These are phyloP conservation scores for Montipora capricornis DNA, from an alignment of 64 coral and sea anemone genomes.

Conservation along the genomic window DNA sequence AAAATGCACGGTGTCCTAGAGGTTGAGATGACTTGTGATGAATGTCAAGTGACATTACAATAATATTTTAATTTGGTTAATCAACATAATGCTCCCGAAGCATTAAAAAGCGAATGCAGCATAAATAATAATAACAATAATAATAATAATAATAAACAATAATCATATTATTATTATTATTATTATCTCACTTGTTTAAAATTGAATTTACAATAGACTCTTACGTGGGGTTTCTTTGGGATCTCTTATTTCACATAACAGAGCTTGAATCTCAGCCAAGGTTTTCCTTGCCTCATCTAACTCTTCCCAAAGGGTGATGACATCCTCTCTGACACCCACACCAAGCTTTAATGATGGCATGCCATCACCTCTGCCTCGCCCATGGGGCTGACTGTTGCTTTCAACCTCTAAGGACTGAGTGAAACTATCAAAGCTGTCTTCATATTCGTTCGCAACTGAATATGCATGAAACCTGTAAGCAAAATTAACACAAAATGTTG, in stretches of 20 bases:
- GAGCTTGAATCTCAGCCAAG: conserved; percentile 91
- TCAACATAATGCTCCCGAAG: too few relatives aligned
- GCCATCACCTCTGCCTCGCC: conserved; percentile 84
- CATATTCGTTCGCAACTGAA: conserved; percentile 82
- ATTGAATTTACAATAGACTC: background rate
- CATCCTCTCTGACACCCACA: conserved; percentile 95
- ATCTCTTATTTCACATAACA: conserved; percentile 84
- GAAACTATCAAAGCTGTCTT: conserved; percentile 82
- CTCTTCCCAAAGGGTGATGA: conserved; percentile 93
- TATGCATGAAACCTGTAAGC: conserved; percentile 87
- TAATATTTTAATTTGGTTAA: too few relatives aligned
- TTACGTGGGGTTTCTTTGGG: conserved; percentile 79
- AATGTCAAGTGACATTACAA: too few relatives aligned
- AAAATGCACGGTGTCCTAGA: too few relatives aligned
- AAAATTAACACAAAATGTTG: background rate
- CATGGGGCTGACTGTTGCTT: conserved; percentile 33
- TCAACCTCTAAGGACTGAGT: conserved; percentile 34
- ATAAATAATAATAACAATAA: too few relatives aligned
- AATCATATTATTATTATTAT: too few relatives aligned
- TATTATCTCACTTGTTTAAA: too few relatives aligned
- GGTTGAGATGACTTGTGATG: too few relatives aligned
- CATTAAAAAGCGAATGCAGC: too few relatives aligned
- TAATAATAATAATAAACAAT: too few relatives aligned
- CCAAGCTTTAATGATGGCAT: conserved; percentile 91
- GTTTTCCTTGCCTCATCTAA: conserved; percentile 90